Evolutionary conservation across 1,140 invertebrate species (phyloP).

Genomic region (Apis cerana): DNA sequence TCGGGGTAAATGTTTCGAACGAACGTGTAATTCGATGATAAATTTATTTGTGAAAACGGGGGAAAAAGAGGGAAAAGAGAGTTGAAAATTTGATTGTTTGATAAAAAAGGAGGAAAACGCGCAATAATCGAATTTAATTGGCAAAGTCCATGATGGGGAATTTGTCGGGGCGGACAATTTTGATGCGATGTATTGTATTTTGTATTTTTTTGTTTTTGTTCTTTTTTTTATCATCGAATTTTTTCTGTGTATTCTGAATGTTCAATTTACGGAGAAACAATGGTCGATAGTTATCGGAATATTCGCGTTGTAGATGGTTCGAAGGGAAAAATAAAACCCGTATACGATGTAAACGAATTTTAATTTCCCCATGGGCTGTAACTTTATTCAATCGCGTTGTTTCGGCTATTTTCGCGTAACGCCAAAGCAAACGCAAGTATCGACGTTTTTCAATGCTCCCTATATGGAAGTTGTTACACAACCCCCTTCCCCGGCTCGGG

Average conservation of each 20-base stretch:
- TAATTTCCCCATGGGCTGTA: conserved; percentile 34
- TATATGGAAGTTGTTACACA: not conserved
- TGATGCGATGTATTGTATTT: not conserved
- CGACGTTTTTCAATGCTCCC: conserved; percentile 14
- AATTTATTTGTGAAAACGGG: too few relatives aligned
- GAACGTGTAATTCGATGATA: too few relatives aligned
- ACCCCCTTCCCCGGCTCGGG: not conserved
- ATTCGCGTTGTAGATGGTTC: not conserved
- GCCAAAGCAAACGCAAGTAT: not conserved
- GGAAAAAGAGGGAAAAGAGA: too few relatives aligned
- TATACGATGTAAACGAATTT: conserved; percentile 11
- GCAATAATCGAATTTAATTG: not conserved
- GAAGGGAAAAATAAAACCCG: conserved; percentile 19
- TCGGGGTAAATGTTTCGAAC: too few relatives aligned
- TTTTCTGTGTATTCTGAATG: not conserved
- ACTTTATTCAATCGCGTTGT: conserved; percentile 15
- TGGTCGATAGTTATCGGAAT: conserved; percentile 15
- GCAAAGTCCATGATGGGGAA: not conserved
- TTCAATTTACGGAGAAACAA: conserved; percentile 10
- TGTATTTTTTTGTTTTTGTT: not conserved
- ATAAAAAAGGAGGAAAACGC: too few relatives aligned
- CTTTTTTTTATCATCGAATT: not conserved
- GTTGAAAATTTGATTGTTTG: too few relatives aligned
- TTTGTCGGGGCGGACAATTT: not conserved
- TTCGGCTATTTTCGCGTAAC: conserved; percentile 5